These are phyloP conservation scores for Globia sparganii DNA, from an alignment of 2,888 invertebrate genomes.

Conservation along the genomic window DNA sequence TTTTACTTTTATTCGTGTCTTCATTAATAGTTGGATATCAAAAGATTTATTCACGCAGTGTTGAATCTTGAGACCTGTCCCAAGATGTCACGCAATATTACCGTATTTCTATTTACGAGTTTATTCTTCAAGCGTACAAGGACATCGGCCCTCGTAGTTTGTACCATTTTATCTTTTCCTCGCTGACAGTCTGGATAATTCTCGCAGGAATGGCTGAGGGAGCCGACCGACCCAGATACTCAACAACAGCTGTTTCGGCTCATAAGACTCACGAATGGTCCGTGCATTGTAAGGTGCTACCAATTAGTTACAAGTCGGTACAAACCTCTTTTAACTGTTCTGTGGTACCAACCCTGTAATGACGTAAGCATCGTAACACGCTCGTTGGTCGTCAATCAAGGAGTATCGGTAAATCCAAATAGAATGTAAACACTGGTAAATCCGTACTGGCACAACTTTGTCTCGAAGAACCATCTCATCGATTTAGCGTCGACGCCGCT, in stretches of 20 bases:
- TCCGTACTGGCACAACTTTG: slow-evolving; percentile 30
- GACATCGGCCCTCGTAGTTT: slow-evolving; percentile 3
- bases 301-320: slow-evolving; percentile 34
- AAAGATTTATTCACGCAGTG: slow-evolving; percentile 36
- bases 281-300: slow-evolving; percentile 36
- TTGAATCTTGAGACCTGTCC: slow-evolving; percentile 20
- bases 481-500: slow-evolving; percentile 31
- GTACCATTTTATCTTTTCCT: slow-evolving; percentile 29
- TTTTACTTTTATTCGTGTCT: slow-evolving; percentile 8
- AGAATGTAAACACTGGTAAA: too few relatives aligned
- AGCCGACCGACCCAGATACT: slow-evolving; percentile 24
- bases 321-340: too few relatives aligned
- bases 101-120: slow-evolving; percentile 17
- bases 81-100: slow-evolving; percentile 37
- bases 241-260: slow-evolving; percentile 36
- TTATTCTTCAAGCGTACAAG: background rate
- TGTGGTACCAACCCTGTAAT: slow-evolving; percentile 10
- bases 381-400: slow-evolving; percentile 30
- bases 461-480: slow-evolving; percentile 36
- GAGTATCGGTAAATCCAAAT: slow-evolving; percentile 31
- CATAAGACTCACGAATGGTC: slow-evolving; percentile 30
- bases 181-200: slow-evolving; percentile 36
- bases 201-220: slow-evolving; percentile 41
- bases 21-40: slow-evolving; percentile 22
- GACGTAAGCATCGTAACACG: slow-evolving; percentile 31